Base-by-base conservation (phyloP, 2,113 vertebrate genomes). In the Gambusia holbrooki region DNA sequence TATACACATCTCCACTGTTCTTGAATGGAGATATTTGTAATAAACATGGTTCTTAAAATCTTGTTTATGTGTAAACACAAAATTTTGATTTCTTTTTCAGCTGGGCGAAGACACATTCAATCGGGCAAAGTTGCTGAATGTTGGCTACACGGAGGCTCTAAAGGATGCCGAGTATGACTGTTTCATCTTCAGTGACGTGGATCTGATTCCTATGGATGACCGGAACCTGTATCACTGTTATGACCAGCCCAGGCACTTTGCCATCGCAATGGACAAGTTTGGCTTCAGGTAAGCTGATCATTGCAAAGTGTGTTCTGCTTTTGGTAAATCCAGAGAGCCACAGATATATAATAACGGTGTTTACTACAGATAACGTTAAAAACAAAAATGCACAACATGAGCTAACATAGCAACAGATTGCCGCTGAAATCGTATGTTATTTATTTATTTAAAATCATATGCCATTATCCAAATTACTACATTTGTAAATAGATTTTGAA, bases 151-250 rank as follows among this genome's bases (percentile, higher is more conserved):
- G 19, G 98, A 99, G 92, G 94, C 97, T 0, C 77, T 98, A 80
- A 98, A 97, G 89, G 97, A 99, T 0, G 96, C 92, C 0, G 95
- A 96, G 80, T 99, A 99, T 0, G 95, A 98, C 94, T 99, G 98
- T 94, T 99, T 99, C 93, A 99, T 99, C 93, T 99, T 99, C 88
- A 99, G 98, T 0, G 98, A 99, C 0, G 98, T 99, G 85, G 98
- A 99, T 90, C 94, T 99, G 83, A 96, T 99, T 80, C 98, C 98
- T n/a, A 99, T 99, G 98, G 98, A 99, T 0, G 98, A 99, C 94
- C 96, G 97, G 58, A 99, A 99, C 91, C 94, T 99, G 35, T 99
- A 99, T 90, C 98, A 97, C 93, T 99, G 98, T 87, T 98, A 98
- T 0, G 97, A 99, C 86, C 97, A 99, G 92, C 98, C 98, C 0